Base-by-base conservation (phyloP, 2,797 vertebrate genomes). In the Urocyon cinereoargenteus region DNA sequence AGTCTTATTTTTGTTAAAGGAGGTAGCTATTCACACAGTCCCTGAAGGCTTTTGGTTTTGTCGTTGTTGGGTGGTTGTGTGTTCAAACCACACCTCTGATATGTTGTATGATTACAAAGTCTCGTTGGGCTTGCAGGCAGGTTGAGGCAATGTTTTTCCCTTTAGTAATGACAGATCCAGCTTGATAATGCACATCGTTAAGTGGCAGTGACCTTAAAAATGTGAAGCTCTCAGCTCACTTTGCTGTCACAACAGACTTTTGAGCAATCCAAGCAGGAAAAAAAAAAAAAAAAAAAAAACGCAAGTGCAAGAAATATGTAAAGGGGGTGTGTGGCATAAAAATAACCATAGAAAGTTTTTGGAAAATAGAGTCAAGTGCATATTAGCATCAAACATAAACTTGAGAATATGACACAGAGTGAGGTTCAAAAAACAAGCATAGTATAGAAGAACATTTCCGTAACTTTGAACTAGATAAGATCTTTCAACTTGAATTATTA, bases 391-490 rank as follows among this genome's bases (percentile, higher is more conserved):
- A 66, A 94, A 64, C 73, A 77, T 90, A 62, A 87, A 81, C 45
- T 92, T 72, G 34, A 82, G 31, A 64, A 34, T 40, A 83, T 53
- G 53, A 83, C 18, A 79, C 21, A 75, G 28, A 79, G 10, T 66
- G 49, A 59, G 51, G 14, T 34, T 83, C n/a, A 40, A n/a, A 84
- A 86, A 92, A 66, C 59, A 53, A 95, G 26, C 24, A 72, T 55
- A 79, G 83, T 92, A 18, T 36, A 66, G 91, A 95, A 93, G 21
- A 86, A 86, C 40, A 86, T 81, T 89, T 96, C 84, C 1, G 61
- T 31, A 84, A 28, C 16, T 70, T 93, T 26, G 40, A 45, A 68
- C 89, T 81, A 96, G 91, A 86, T 94, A 87, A 97, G 68, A 66
- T 51, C n/a, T 95, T 96, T 90, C 55, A 90, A 61, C 64, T 78